Evolutionary conservation across 2,797 vertebrate genomes (phyloP).

Genomic region (Gorsachius magnificus): DNA sequence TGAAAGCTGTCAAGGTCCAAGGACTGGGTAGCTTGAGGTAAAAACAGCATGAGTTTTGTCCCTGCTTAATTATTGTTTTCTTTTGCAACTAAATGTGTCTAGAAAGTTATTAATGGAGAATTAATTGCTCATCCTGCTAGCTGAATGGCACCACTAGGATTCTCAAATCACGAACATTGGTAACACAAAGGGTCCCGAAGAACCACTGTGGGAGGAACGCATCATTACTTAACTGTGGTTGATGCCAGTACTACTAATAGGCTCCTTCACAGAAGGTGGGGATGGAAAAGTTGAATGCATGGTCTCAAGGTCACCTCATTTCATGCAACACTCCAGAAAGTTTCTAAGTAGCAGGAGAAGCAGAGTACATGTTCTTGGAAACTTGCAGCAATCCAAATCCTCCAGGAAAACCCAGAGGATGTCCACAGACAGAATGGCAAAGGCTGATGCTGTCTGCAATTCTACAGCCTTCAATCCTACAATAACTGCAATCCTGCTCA

Average conservation of each 20-base stretch:
- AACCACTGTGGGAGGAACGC: neutral
- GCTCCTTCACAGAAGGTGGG: neutral
- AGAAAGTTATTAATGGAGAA: neutral
- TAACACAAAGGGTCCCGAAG: neutral
- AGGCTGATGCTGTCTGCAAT: neutral
- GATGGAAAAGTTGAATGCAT: neutral
- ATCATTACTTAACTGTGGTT: neutral
- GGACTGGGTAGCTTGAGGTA: neutral
- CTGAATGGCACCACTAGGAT: neutral
- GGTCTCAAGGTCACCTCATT: neutral
- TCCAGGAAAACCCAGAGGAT: neutral
- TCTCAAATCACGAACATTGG: neutral
- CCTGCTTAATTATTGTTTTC: neutral
- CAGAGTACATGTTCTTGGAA: neutral
- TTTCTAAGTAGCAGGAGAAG: neutral
- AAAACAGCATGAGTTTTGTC: neutral
- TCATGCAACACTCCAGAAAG: neutral
- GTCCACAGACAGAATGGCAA: neutral
- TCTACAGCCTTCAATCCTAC: neutral
- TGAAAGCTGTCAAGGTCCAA: neutral
- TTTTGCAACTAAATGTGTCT: neutral
- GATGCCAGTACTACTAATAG: neutral
- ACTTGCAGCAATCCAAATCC: neutral
- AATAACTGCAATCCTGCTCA: neutral
- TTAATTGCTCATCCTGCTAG: neutral